These are phyloP conservation scores for Drosophila monieri DNA, from an alignment of 2,888 invertebrate genomes.

Conservation along the genomic window DNA sequence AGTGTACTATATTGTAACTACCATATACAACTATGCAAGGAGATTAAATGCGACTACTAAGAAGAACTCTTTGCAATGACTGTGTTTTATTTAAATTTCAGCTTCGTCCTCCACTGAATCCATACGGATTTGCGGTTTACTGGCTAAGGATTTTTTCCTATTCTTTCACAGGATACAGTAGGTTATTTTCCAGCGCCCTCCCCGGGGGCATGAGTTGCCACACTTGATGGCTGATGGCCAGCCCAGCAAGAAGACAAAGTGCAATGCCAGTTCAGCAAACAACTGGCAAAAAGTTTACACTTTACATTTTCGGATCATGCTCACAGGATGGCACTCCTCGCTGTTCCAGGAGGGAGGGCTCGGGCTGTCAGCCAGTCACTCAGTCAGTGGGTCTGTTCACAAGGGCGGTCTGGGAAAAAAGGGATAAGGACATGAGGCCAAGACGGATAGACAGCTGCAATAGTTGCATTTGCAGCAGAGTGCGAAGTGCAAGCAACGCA, in stretches of 20 bases:
- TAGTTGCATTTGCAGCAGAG: conserved; percentile 55
- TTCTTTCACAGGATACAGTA: background rate
- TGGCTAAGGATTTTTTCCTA: conserved; percentile 30
- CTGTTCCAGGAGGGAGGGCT: conserved; percentile 16
- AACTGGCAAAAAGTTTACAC: conserved; percentile 65
- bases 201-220: conserved; percentile 29
- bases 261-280: conserved; percentile 40
- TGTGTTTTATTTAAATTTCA: conserved; percentile 46
- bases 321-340: conserved; percentile 44
- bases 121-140: conserved; percentile 20
- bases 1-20: conserved; percentile 36
- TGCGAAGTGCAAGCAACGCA: conserved; percentile 41
- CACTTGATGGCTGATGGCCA: conserved; percentile 63
- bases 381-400: conserved; percentile 19
- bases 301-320: conserved; percentile 49
- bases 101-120: conserved; percentile 9
- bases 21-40: conserved; percentile 36
- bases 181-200: background rate
- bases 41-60: conserved; percentile 45
- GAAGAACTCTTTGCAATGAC: conserved; percentile 30
- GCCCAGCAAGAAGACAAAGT: conserved; percentile 37
- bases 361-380: conserved; percentile 26
- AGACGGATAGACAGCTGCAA: conserved; percentile 45
- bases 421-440: conserved; percentile 19
- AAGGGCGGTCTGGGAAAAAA: conserved; percentile 15